These are phyloP conservation scores for Limanda limanda DNA, from an alignment of 2,113 vertebrate species.

Conservation along the genomic window DNA sequence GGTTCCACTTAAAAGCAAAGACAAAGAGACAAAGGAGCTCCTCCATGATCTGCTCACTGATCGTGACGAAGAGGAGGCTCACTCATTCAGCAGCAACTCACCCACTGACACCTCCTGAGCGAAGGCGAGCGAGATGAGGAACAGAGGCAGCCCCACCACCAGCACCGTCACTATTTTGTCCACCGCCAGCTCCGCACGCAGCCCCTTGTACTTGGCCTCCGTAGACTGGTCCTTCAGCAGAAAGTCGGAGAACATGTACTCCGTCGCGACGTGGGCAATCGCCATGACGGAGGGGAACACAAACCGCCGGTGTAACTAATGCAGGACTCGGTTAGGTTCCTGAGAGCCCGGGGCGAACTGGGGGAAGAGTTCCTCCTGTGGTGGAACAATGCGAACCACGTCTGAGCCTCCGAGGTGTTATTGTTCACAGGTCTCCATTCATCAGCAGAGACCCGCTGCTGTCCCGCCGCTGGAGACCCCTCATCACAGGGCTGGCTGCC, in stretches of 20 bases:
- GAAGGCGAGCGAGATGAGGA: constrained; percentile 96
- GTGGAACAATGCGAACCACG: not conserved
- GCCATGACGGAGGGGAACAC: constrained; percentile 84
- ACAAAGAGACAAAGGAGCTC: not conserved
- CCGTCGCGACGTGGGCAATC: constrained; percentile 93
- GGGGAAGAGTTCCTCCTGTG: not conserved
- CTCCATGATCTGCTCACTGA: no score
- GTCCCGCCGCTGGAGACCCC: constrained; percentile 24
- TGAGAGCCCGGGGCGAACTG: not conserved
- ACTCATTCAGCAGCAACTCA: constrained; percentile 71
- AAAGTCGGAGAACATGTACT: constrained; percentile 97
- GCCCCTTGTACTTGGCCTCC: constrained; percentile 90
- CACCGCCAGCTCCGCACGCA: constrained; percentile 91
- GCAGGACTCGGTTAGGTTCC: not conserved
- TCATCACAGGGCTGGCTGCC: not conserved
- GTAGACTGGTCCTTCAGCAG: constrained; percentile 88
- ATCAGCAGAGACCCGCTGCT: constrained; percentile 29
- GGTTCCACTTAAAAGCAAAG: not conserved
- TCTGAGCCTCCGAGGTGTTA: not conserved
- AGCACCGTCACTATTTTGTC: constrained; percentile 94
- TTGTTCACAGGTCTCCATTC: constrained; percentile 17
- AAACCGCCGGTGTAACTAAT: constrained; percentile 20
- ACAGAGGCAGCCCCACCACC: constrained; percentile 92
- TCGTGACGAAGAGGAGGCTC: no score
- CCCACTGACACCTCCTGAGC: constrained; percentile 95